Conservation (phyloP, 2,797 vertebrate genomes). For the Sebastes matsubarae region DNA sequence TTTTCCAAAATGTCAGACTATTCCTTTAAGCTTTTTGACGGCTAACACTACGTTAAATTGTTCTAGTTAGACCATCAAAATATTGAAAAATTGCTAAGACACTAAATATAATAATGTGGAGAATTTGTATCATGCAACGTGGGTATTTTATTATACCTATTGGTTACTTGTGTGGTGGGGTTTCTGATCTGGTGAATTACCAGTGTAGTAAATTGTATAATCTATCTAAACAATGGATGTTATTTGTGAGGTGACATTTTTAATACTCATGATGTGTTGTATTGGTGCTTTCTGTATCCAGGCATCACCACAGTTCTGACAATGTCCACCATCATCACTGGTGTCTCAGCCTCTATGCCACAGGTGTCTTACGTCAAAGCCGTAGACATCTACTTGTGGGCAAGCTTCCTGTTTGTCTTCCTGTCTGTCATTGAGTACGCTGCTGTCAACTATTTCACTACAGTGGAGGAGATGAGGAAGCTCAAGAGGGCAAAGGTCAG, state of each 20-base stretch:
- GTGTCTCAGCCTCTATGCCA: slow-evolving; percentile 91
- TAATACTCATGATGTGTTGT: neutral
- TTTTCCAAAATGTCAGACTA: neutral
- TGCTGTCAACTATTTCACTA: slow-evolving; percentile 93
- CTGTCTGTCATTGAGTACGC: slow-evolving; percentile 92
- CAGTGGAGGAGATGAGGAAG: slow-evolving; percentile 87
- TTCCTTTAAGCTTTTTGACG: neutral
- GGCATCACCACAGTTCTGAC: slow-evolving; percentile 93
- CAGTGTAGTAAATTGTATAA: neutral
- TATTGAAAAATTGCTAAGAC: neutral
- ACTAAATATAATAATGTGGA: neutral
- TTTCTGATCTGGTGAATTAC: neutral
- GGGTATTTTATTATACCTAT: neutral
- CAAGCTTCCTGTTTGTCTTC: slow-evolving; percentile 93
- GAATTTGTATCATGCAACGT: neutral
- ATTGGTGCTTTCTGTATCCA: slow-evolving; percentile 55
- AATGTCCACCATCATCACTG: slow-evolving; percentile 93
- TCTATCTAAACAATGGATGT: neutral
- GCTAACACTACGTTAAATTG: neutral
- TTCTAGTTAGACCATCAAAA: neutral
- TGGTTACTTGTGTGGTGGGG: neutral
- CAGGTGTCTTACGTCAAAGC: slow-evolving; percentile 95
- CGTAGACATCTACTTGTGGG: slow-evolving; percentile 92
- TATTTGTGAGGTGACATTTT: neutral
- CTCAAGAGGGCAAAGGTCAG: slow-evolving; percentile 86